Conservation (phyloP, 2,113 vertebrate genomes). For the Anolis sagrei region DNA sequence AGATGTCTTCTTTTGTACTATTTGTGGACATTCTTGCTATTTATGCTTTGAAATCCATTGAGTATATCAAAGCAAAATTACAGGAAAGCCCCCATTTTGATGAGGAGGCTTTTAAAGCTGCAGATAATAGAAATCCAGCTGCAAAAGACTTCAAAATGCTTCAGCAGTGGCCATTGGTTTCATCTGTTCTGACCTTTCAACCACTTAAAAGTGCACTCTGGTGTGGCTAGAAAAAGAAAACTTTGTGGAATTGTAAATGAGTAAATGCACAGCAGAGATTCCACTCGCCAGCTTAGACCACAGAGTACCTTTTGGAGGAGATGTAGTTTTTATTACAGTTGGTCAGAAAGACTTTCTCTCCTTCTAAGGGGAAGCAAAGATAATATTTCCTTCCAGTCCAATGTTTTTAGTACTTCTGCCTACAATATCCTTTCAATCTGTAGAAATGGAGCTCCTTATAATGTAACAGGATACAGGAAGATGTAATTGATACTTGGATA, state of each 20-base stretch:
- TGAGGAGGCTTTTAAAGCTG: constrained; percentile 63
- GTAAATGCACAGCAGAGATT: constrained; percentile 71
- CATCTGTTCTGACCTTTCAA: constrained; percentile 64
- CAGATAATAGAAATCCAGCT: constrained; percentile 63
- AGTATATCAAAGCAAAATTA: constrained; percentile 67
- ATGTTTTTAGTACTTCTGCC: constrained; percentile 48
- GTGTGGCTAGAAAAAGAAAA: constrained; percentile 66
- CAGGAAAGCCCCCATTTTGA: constrained; percentile 65
- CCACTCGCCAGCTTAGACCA: constrained; percentile 69
- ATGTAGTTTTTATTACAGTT: constrained; percentile 71
- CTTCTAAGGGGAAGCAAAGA: constrained; percentile 30
- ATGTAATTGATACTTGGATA: constrained; percentile 64
- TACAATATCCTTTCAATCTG: constrained; percentile 60
- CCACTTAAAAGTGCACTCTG: constrained; percentile 65
- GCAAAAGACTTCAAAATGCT: constrained; percentile 61
- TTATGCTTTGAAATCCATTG: constrained; percentile 44
- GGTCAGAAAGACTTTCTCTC: constrained; percentile 70
- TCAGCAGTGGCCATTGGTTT: constrained; percentile 69
- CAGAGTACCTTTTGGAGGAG: constrained; percentile 75
- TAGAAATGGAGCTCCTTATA: constrained; percentile 69
- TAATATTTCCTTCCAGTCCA: not conserved
- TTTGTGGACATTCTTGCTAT: constrained; percentile 45
- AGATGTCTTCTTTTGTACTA: constrained; percentile 22
- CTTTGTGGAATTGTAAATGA: constrained; percentile 76
- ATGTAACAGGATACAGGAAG: constrained; percentile 65